Percentiles rank a stretch among this genome's conserved stretches.
These are phyloP conservation scores for Dexiosoma caninum DNA, from an alignment of 2,888 invertebrate species.

Conservation along the genomic window DNA sequence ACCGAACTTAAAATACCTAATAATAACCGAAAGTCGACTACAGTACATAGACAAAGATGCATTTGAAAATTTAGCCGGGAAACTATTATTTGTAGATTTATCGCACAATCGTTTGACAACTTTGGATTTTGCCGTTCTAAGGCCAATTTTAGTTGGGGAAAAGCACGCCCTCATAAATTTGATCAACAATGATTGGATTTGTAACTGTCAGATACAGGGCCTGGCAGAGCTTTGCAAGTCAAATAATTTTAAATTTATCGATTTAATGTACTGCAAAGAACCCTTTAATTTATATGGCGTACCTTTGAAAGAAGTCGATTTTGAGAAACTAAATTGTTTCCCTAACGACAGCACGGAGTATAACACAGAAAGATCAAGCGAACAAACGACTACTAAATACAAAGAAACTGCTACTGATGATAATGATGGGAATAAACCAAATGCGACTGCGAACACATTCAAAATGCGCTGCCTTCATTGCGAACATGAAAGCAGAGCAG, in stretches of 20 bases:
- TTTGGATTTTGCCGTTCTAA: conserved; percentile 62
- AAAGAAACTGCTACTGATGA: too few species aligned
- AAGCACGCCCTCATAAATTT: conserved; percentile 65
- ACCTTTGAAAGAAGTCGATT: conserved; percentile 64
- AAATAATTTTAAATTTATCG: conserved; percentile 67
- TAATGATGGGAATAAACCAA: not conserved
- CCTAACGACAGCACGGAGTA: too few species aligned
- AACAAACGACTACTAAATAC: too few species aligned
- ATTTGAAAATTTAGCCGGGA: conserved; percentile 66
- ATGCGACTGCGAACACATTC: not conserved
- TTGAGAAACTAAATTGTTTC: conserved; percentile 49
- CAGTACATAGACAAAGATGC: conserved; percentile 68
- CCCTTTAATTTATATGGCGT: conserved; percentile 68
- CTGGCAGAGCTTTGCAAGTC: conserved; percentile 65
- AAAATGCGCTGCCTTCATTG: conserved; percentile 47
- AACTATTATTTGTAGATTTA: conserved; percentile 68
- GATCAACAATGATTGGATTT: conserved; percentile 70
- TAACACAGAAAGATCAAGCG: too few species aligned
- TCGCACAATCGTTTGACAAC: conserved; percentile 69
- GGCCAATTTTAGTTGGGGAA: conserved; percentile 52
- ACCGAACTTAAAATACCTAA: conserved; percentile 68
- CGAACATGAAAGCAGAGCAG: not conserved
- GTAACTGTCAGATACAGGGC: conserved; percentile 68
- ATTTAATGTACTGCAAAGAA: conserved; percentile 68
- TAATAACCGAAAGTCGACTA: conserved; percentile 67